phyloP scores from a whole-genome alignment of 2,797 vertebrate genomes.

The Phaenicophaeus curvirostris region DNA sequence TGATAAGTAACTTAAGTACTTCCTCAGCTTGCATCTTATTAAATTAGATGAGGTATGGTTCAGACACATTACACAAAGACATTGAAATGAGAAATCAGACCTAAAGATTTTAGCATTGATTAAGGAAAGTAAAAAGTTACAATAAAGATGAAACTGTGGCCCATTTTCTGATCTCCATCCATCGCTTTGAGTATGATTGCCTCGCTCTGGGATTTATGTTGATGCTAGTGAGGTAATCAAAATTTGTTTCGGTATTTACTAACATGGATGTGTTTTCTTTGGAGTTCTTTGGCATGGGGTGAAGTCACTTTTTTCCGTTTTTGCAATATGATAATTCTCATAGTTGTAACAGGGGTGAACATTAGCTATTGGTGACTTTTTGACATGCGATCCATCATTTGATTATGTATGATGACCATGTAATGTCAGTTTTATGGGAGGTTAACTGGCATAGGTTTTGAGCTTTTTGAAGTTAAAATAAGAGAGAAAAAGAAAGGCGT shows the following conservation, averaged over 20 bases:
- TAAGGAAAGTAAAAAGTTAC: conserved; percentile 65
- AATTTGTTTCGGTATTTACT: conserved; percentile 6
- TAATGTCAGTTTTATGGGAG: conserved; percentile 76
- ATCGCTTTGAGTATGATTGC: not conserved
- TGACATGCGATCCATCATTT: conserved; percentile 73
- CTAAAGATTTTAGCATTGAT: conserved; percentile 81
- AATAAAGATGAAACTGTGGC: conserved; percentile 42
- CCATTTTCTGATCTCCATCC: not conserved
- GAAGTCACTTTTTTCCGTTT: conserved; percentile 25
- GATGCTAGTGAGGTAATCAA: not conserved
- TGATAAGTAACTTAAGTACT: conserved; percentile 84
- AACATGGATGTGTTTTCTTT: conserved; percentile 30
- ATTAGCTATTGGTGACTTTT: conserved; percentile 61
- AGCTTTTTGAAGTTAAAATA: conserved; percentile 72
- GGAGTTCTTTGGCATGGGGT: not conserved
- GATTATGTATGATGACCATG: conserved; percentile 73
- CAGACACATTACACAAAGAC: conserved; percentile 73
- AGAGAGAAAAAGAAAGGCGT: conserved; percentile 49
- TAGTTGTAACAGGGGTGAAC: conserved; percentile 55
- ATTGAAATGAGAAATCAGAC: conserved; percentile 74
- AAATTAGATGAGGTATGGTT: conserved; percentile 76
- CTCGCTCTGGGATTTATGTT: not conserved
- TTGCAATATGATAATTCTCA: conserved; percentile 52
- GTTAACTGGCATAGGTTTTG: conserved; percentile 71
- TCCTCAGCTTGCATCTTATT: conserved; percentile 82